Conservation (phyloP, 2,797 vertebrate species). For the Sphaeramia orbicularis region DNA sequence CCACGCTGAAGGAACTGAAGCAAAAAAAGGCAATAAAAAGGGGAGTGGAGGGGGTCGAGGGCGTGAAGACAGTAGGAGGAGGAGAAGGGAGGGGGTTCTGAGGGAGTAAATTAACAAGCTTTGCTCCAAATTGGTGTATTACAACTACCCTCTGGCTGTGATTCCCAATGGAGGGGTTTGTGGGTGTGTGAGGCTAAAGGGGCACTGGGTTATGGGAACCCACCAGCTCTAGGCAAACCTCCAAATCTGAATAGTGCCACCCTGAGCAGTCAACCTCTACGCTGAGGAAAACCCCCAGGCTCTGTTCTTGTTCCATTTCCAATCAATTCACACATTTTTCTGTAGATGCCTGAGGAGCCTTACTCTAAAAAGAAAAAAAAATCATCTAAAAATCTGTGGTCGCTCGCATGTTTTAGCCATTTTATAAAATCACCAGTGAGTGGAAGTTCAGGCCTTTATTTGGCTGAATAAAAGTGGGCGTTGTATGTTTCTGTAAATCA, state of each 20-base stretch:
- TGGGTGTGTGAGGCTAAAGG: slow-evolving; percentile 57
- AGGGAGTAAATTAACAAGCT: slow-evolving; percentile 78
- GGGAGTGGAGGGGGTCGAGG: slow-evolving; percentile 14
- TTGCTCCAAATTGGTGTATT: slow-evolving; percentile 80
- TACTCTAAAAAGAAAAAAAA: slow-evolving; percentile 8
- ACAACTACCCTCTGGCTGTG: slow-evolving; percentile 77
- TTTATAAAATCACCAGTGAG: slow-evolving; percentile 7
- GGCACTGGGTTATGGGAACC: slow-evolving; percentile 69
- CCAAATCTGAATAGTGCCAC: slow-evolving; percentile 57
- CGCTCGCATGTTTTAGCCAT: background rate
- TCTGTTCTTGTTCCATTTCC: slow-evolving; percentile 65
- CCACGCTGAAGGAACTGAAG: slow-evolving; percentile 61
- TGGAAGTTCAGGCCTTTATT: background rate
- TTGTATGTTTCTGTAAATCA: no score
- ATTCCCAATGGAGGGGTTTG: slow-evolving; percentile 66
- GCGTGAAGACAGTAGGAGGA: slow-evolving; percentile 43
- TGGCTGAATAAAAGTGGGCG: background rate
- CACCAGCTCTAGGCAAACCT: slow-evolving; percentile 60
- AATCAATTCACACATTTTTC: slow-evolving; percentile 46
- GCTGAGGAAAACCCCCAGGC: slow-evolving; percentile 53
- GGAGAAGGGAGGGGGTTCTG: slow-evolving; percentile 21
- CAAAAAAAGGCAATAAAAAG: slow-evolving; percentile 73
- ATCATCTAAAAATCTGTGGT: background rate
- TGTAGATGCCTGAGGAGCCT: slow-evolving; percentile 9
- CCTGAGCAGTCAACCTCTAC: slow-evolving; percentile 39